phyloP scores from a whole-genome alignment of 2,888 invertebrate species.

The Hemithea aestivaria region DNA sequence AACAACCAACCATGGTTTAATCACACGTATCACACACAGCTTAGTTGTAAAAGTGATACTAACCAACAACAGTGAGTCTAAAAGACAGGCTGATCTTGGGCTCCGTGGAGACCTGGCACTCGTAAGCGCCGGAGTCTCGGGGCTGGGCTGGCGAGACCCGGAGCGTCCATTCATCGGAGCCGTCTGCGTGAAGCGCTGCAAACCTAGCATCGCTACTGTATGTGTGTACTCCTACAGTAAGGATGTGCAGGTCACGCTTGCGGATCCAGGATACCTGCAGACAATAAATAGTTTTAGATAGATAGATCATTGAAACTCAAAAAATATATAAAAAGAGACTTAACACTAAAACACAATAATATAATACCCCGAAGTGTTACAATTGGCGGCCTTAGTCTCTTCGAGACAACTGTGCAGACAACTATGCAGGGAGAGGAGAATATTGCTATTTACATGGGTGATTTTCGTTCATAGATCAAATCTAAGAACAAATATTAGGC shows the following conservation, averaged over 20 bases:
- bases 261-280: conserved; percentile 91
- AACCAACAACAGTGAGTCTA: conserved; percentile 87
- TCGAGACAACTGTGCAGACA: no score
- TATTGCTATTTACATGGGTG: no score
- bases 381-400: no score
- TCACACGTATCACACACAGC: no score
- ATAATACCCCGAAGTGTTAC: no score
- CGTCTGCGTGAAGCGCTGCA: conserved; percentile 80
- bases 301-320: no score
- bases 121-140: conserved; percentile 92
- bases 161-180: conserved; percentile 83
- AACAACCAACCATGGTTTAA: no score
- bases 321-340: no score
- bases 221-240: conserved; percentile 81
- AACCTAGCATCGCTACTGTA: conserved; percentile 83
- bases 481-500: no score
- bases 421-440: no score
- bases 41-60: conserved; percentile 46
- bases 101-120: conserved; percentile 95
- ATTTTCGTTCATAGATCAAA: no score
- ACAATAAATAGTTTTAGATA: conserved; percentile 8
- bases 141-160: conserved; percentile 79
- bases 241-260: conserved; percentile 87
- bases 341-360: no score
- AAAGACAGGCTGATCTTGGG: conserved; percentile 90